A percentile compares a stretch with the other conserved stretches of the same genome.
Conservation (phyloP, 2,797 vertebrate species). For the Okamejei kenojei region DNA sequence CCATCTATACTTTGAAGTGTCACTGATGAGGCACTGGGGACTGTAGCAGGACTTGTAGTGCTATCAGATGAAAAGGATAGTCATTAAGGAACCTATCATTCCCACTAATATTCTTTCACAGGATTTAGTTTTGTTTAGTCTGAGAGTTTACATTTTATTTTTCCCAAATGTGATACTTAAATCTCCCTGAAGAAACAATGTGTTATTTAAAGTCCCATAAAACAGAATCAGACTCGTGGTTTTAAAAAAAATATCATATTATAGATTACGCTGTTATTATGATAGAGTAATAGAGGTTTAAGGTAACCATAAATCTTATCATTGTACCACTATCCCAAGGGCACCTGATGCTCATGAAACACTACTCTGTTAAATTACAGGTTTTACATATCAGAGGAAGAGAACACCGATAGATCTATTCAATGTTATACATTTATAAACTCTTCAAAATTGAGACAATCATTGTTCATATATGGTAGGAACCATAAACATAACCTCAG, state of each 20-base stretch:
- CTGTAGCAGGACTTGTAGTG: too few species aligned
- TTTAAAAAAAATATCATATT: constrained; percentile 10
- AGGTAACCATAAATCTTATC: not conserved
- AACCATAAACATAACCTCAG: not conserved
- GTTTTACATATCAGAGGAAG: not conserved
- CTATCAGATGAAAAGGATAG: not conserved
- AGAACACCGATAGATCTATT: not conserved
- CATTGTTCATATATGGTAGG: not conserved
- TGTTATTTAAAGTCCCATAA: constrained; percentile 25
- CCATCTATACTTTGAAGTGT: too few species aligned
- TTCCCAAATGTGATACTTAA: not conserved
- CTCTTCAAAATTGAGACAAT: not conserved
- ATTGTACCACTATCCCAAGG: not conserved
- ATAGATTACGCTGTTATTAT: constrained; percentile 18
- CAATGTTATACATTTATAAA: not conserved
- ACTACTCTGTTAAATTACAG: not conserved
- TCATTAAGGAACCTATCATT: not conserved
- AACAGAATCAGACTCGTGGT: not conserved
- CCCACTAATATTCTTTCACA: too few species aligned
- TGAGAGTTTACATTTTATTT: not conserved
- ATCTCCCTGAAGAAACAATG: not conserved
- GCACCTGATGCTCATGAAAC: constrained; percentile 2
- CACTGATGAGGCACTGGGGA: too few species aligned
- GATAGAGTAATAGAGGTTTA: not conserved
- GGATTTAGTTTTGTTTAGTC: not conserved